Conservation (phyloP, 2,888 invertebrate genomes). For the Epistrophe eligans region DNA sequence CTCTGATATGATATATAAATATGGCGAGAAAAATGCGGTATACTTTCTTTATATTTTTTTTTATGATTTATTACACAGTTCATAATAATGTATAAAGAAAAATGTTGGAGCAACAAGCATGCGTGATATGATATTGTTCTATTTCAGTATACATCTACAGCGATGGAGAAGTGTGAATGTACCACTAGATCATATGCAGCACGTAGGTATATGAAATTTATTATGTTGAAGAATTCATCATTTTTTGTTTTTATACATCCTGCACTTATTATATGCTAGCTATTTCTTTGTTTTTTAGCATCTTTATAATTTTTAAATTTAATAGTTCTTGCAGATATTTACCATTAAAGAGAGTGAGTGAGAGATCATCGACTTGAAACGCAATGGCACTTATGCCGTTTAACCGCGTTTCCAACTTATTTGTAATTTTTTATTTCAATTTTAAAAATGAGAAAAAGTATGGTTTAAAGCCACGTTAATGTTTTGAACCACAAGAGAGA, state of each 20-base stretch:
- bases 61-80: constrained; percentile 47
- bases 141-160: not conserved
- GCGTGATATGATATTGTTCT: constrained; percentile 9
- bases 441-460: too few species aligned
- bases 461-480: too few species aligned
- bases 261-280: not conserved
- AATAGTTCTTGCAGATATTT: not conserved
- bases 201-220: not conserved
- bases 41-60: constrained; percentile 18
- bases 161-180: not conserved
- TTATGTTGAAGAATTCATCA: not conserved
- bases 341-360: too few species aligned
- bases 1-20: constrained; percentile 5
- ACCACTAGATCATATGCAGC: not conserved
- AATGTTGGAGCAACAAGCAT: constrained; percentile 40
- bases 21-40: constrained; percentile 30
- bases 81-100: constrained; percentile 16
- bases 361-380: too few species aligned
- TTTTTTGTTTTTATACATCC: not conserved
- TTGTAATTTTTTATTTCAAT: too few species aligned
- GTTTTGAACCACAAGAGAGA: too few species aligned
- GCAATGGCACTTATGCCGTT: too few species aligned
- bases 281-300: not conserved
- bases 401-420: too few species aligned
- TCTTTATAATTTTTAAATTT: not conserved